A percentile compares a stretch with the other conserved stretches of the same genome.
These are phyloP conservation scores for Notothenia rossii DNA, from an alignment of 2,113 vertebrate species.

Conservation along the genomic window DNA sequence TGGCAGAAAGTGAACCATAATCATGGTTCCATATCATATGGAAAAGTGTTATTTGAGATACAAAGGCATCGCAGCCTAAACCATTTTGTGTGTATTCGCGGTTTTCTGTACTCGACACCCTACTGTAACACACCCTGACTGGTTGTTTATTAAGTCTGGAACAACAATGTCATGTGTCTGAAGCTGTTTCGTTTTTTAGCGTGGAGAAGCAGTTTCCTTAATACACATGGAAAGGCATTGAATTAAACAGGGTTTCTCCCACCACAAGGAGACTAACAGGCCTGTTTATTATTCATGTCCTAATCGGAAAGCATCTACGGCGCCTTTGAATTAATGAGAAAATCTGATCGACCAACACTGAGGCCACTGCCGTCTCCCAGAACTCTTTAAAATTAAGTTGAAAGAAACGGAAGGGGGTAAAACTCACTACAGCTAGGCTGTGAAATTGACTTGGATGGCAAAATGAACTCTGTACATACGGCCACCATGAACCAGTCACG, in stretches of 20 bases:
- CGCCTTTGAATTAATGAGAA: slow-evolving; percentile 80
- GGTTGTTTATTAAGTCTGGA: slow-evolving; percentile 73
- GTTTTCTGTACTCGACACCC: not conserved
- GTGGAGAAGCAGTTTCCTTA: slow-evolving; percentile 59
- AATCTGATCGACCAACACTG: slow-evolving; percentile 77
- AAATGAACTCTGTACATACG: slow-evolving; percentile 59
- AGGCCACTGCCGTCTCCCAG: slow-evolving; percentile 66
- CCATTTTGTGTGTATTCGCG: slow-evolving; percentile 1
- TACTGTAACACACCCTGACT: slow-evolving; percentile 55
- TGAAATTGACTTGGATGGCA: slow-evolving; percentile 78
- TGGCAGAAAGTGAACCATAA: slow-evolving; percentile 13
- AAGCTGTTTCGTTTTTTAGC: slow-evolving; percentile 36
- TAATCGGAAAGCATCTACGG: slow-evolving; percentile 79
- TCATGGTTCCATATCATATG: slow-evolving; percentile 27
- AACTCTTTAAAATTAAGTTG: slow-evolving; percentile 80
- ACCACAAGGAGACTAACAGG: slow-evolving; percentile 52
- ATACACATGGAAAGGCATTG: slow-evolving; percentile 70
- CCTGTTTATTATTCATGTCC: slow-evolving; percentile 82
- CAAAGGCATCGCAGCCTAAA: slow-evolving; percentile 22
- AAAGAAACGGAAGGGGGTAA: slow-evolving; percentile 56
- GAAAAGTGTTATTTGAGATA: slow-evolving; percentile 36
- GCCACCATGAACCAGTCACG: slow-evolving; percentile 23
- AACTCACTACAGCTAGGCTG: slow-evolving; percentile 40
- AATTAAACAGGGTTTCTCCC: slow-evolving; percentile 72
- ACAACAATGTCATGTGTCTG: slow-evolving; percentile 65